Evolutionary conservation across 1,140 invertebrate genomes (phyloP).

Genomic region (Drosophila obscura): DNA sequence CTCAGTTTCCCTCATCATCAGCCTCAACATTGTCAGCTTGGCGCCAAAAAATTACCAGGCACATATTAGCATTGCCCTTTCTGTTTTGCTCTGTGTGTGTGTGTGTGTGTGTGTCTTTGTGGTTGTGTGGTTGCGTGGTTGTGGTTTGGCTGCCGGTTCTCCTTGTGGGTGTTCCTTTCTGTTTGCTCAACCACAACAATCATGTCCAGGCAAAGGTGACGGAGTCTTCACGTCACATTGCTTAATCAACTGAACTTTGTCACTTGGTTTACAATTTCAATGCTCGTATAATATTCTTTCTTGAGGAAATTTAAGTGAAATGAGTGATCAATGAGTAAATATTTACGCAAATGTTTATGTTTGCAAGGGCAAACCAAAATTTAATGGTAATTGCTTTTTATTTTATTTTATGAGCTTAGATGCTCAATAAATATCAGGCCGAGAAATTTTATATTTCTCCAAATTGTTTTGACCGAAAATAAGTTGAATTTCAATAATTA

Average conservation of each 20-base stretch:
- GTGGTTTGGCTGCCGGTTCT: conserved; percentile 14
- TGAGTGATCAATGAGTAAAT: no score
- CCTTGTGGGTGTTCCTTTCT: conserved; percentile 7
- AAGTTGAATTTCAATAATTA: no score
- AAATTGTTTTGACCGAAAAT: no score
- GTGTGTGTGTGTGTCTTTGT: conserved; percentile 9
- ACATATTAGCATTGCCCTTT: conserved; percentile 18
- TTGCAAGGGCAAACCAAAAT: no score
- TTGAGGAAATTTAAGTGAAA: no score
- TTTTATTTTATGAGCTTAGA: no score
- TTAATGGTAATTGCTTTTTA: no score
- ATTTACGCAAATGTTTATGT: no score
- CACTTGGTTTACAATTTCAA: no score
- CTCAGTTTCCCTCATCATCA: background rate
- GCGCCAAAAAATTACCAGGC: conserved; percentile 43
- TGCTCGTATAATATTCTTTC: no score
- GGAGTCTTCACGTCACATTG: conserved; percentile 22
- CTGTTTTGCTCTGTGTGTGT: conserved; percentile 2
- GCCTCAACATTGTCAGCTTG: conserved; percentile 19
- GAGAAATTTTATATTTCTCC: no score
- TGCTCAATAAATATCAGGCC: no score
- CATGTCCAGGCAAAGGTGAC: conserved; percentile 29
- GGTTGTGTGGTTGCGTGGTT: background rate
- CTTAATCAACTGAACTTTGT: background rate
- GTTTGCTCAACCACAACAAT: conserved; percentile 25